Percentiles rank a stretch among this genome's conserved stretches.
Evolutionary conservation across 2,888 invertebrate species (phyloP).

Genomic region (Drosophila melanosoma): DNA sequence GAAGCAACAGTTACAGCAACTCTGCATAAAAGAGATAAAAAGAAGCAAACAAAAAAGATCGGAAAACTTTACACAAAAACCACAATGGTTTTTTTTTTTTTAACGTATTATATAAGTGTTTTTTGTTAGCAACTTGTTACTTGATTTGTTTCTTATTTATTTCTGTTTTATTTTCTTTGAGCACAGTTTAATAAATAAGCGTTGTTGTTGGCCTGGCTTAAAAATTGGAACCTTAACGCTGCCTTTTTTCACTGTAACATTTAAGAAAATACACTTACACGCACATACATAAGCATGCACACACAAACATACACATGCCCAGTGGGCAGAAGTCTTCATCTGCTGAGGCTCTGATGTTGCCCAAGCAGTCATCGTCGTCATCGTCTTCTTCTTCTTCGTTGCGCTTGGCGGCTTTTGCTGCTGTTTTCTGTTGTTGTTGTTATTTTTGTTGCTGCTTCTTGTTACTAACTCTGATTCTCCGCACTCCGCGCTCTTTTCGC

Average conservation of each 20-base stretch:
- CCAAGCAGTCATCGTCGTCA: constrained; percentile 34
- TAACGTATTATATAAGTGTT: constrained; percentile 58
- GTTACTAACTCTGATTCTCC: constrained; percentile 29
- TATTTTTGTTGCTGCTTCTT: constrained; percentile 14
- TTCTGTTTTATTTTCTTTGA: constrained; percentile 7
- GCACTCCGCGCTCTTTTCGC: constrained; percentile 29
- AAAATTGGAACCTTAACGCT: constrained; percentile 35
- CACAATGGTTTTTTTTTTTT: constrained; percentile 38
- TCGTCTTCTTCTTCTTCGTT: constrained; percentile 50
- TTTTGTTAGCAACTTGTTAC: constrained; percentile 29
- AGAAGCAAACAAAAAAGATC: constrained; percentile 19
- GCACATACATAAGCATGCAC: background rate
- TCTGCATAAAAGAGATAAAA: constrained; percentile 13
- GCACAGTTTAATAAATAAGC: constrained; percentile 39
- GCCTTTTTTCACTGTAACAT: constrained; percentile 33
- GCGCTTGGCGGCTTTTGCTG: constrained; percentile 76
- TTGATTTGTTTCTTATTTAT: constrained; percentile 2
- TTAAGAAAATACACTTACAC: constrained; percentile 43
- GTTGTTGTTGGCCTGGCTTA: constrained; percentile 27
- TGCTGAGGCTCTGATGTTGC: constrained; percentile 52
- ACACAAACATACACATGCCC: constrained; percentile 31
- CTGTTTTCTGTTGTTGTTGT: constrained; percentile 21
- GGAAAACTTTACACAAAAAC: constrained; percentile 42
- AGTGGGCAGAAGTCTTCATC: constrained; percentile 62
- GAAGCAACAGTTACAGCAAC: constrained; percentile 37